Evolutionary conservation across 1,140 invertebrate genomes (phyloP).

Genomic region (Pomacea maculata): DNA sequence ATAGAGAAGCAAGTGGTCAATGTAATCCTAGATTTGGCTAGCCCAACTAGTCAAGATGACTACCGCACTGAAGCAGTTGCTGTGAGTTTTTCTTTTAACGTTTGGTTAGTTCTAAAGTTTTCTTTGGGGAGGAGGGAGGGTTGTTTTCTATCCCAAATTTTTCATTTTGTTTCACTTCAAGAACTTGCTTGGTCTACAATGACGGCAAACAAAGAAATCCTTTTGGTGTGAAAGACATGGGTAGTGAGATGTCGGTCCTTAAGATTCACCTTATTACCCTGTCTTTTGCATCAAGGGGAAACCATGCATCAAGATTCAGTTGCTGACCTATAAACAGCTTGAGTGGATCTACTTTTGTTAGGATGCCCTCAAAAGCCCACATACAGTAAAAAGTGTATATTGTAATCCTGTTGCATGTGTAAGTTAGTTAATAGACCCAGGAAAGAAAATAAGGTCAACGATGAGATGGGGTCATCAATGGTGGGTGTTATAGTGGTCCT

Average conservation of each 20-base stretch:
- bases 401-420: too few species aligned
- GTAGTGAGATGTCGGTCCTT: conserved; percentile 85
- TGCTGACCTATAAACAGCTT: not conserved
- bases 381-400: too few species aligned
- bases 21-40: conserved; percentile 68
- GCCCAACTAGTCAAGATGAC: conserved; percentile 67
- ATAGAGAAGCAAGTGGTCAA: conserved; percentile 73
- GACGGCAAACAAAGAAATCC: not conserved
- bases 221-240: conserved; percentile 86
- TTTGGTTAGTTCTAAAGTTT: not conserved
- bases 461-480: conserved; percentile 73
- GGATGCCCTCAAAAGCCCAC: too few species aligned
- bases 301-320: not conserved
- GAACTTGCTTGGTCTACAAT: not conserved
- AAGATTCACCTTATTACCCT: conserved; percentile 86
- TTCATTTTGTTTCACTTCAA: not conserved
- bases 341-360: too few species aligned
- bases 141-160: not conserved
- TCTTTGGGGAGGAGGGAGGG: not conserved
- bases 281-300: conserved; percentile 76
- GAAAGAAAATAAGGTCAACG: not conserved
- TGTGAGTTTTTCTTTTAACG: conserved; percentile 59
- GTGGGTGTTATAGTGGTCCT: conserved; percentile 77
- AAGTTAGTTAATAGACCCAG: too few species aligned
- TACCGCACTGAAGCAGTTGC: conserved; percentile 69